A percentile compares a stretch with the other conserved stretches of the same genome.
phyloP scores from a whole-genome alignment of 2,113 vertebrate genomes.

The Lutjanus erythropterus region DNA sequence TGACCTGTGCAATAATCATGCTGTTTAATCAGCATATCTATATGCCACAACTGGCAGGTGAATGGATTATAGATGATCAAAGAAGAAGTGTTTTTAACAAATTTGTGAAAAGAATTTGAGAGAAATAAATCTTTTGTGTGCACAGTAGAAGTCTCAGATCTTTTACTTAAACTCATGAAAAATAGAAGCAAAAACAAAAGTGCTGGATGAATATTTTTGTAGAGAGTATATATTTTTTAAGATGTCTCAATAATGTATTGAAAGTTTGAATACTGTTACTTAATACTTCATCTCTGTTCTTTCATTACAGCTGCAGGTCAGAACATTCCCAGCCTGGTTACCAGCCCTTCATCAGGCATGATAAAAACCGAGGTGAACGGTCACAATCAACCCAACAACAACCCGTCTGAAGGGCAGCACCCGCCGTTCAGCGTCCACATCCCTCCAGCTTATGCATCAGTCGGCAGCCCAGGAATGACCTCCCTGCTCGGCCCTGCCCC shows the following conservation, averaged over 20 bases:
- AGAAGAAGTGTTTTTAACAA: too few species aligned
- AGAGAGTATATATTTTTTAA: too few species aligned
- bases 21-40: too few species aligned
- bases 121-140: too few species aligned
- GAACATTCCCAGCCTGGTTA: constrained; percentile 87
- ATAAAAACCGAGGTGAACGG: constrained; percentile 94
- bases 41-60: too few species aligned
- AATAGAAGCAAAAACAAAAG: too few species aligned
- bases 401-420: constrained; percentile 87
- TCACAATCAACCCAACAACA: constrained; percentile 88
- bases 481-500: constrained; percentile 91
- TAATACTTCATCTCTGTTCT: constrained; percentile 80
- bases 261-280: neutral
- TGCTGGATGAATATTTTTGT: too few species aligned
- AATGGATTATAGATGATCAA: too few species aligned
- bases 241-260: neutral
- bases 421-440: constrained; percentile 89
- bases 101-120: too few species aligned
- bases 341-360: constrained; percentile 80
- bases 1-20: too few species aligned
- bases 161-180: too few species aligned
- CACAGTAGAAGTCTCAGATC: too few species aligned
- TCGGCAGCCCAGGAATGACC: constrained; percentile 88
- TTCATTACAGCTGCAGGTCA: constrained; percentile 89
- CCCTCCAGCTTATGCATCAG: constrained; percentile 87